Percentiles rank a stretch among this genome's conserved stretches.
phyloP scores from a whole-genome alignment of 2,888 invertebrate species.

The Chouioia cunea region DNA sequence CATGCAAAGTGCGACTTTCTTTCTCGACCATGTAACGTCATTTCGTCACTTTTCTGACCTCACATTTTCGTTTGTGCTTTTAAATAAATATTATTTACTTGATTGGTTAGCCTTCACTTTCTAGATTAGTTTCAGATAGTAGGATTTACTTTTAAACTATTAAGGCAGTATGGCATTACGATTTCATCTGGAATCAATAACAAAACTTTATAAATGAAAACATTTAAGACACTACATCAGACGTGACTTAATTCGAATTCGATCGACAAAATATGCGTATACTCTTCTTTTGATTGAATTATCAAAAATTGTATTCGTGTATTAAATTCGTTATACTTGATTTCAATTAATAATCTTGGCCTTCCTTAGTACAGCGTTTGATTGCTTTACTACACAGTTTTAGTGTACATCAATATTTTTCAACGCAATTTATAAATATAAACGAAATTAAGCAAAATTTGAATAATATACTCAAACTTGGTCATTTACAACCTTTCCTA shows the following conservation, averaged over 20 bases:
- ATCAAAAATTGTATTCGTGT: neutral
- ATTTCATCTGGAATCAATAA: slow-evolving; percentile 55
- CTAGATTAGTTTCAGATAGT: slow-evolving; percentile 34
- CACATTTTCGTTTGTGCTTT: slow-evolving; percentile 6
- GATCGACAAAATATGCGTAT: slow-evolving; percentile 10
- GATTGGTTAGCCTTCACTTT: slow-evolving; percentile 35
- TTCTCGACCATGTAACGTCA: neutral
- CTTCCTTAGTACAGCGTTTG: no score
- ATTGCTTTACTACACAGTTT: no score
- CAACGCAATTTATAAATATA: no score
- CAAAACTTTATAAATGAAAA: slow-evolving; percentile 8
- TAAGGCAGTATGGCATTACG: slow-evolving; percentile 67
- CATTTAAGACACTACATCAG: no score
- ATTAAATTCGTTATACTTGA: slow-evolving; percentile 1
- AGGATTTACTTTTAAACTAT: slow-evolving; percentile 53
- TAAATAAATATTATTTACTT: slow-evolving; percentile 43
- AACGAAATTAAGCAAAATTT: no score
- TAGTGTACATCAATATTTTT: no score
- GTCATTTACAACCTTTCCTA: no score
- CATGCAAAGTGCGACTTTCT: slow-evolving; percentile 6
- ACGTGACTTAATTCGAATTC: neutral
- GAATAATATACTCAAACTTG: no score
- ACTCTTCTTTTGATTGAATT: neutral
- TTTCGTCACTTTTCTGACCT: slow-evolving; percentile 21
- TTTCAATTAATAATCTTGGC: slow-evolving; percentile 6